These are phyloP conservation scores for Anguilla rostrata DNA, from an alignment of 2,113 vertebrate species.

Conservation along the genomic window DNA sequence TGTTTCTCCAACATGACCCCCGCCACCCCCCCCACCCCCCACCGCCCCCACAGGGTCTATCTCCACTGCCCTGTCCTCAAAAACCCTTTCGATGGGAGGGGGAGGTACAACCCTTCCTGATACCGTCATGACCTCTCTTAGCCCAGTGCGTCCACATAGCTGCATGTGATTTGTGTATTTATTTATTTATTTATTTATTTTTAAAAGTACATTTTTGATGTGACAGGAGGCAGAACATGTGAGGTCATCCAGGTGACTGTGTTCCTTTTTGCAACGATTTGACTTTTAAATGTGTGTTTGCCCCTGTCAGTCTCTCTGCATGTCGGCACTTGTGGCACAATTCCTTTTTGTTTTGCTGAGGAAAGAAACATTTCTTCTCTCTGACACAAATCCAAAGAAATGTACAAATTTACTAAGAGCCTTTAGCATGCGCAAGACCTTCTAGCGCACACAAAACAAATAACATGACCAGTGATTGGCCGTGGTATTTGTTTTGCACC, in stretches of 20 bases:
- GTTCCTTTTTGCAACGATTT: not conserved
- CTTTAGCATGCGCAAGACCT: too few species aligned
- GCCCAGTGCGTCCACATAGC: not conserved
- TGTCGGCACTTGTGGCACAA: not conserved
- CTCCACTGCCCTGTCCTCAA: not conserved
- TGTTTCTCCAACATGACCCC: not conserved
- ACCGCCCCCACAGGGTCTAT: not conserved
- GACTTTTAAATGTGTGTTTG: not conserved
- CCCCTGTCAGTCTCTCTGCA: not conserved
- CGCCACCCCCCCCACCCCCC: too few species aligned
- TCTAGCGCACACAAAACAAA: too few species aligned
- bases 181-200: too few species aligned
- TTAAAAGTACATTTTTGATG: not conserved
- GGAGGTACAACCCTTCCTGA: not conserved
- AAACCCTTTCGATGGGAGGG: not conserved
- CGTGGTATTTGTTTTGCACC: too few species aligned
- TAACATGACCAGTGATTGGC: too few species aligned
- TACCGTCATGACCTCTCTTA: not conserved
- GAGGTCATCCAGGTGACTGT: not conserved
- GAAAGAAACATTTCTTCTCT: not conserved
- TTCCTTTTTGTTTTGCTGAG: not conserved
- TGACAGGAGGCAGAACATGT: not conserved
- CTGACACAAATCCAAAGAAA: not conserved
- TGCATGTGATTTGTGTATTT: too few species aligned
- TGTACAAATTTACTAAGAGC: not conserved